Conservation (phyloP, 2,113 vertebrate species). For the Motacilla alba region DNA sequence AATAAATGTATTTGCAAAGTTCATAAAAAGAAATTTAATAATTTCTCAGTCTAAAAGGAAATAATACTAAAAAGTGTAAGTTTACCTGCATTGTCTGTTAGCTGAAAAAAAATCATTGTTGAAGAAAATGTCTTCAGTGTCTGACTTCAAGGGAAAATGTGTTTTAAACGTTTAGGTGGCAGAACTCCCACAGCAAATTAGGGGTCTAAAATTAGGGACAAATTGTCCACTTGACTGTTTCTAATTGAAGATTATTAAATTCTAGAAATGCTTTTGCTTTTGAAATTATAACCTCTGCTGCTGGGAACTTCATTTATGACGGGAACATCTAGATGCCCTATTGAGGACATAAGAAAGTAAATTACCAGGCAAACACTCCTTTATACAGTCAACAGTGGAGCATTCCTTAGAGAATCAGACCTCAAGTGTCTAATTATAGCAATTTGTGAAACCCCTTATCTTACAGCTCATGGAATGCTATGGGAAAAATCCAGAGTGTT, state of each 20-base stretch:
- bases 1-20: background rate
- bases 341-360: background rate
- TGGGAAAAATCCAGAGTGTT: background rate
- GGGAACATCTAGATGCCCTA: background rate
- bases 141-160: background rate
- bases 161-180: background rate
- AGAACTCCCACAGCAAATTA: background rate
- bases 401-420: background rate
- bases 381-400: background rate
- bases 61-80: background rate
- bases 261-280: slow-evolving; percentile 16
- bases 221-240: background rate
- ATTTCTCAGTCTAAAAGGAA: background rate
- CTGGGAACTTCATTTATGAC: background rate
- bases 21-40: background rate
- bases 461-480: background rate
- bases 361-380: background rate
- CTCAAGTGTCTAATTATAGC: slow-evolving; percentile 14
- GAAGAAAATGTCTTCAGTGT: background rate
- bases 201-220: background rate
- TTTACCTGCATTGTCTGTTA: background rate
- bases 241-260: background rate
- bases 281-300: background rate
- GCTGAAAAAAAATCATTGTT: background rate
- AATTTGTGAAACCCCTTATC: background rate